phyloP scores from a whole-genome alignment of 2,113 vertebrate genomes.

The Dolichotis patagonum region DNA sequence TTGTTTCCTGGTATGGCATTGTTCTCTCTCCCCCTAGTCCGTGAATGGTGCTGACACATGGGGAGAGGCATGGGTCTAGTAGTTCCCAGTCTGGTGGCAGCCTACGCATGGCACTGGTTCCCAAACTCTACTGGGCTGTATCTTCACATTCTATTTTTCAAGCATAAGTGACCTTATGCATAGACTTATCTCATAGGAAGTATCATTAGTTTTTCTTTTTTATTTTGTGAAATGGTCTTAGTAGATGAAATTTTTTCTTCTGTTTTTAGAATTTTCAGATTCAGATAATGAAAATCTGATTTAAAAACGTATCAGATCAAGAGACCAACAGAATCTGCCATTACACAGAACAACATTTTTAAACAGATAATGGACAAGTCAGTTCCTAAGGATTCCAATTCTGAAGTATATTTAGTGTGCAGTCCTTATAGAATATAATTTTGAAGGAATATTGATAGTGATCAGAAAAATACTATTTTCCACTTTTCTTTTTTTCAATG shows the following conservation, averaged over 20 bases:
- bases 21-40: too few species aligned
- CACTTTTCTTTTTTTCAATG: constrained; percentile 25
- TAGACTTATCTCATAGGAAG: not conserved
- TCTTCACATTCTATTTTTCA: constrained; percentile 28
- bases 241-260: not conserved
- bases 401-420: not conserved
- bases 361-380: not conserved
- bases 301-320: not conserved
- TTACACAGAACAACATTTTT: not conserved
- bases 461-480: not conserved
- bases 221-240: not conserved
- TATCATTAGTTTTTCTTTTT: not conserved
- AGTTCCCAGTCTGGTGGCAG: too few species aligned
- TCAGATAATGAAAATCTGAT: not conserved
- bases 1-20: too few species aligned
- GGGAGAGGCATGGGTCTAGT: too few species aligned
- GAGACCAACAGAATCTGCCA: not conserved
- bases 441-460: not conserved
- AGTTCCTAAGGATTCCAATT: not conserved
- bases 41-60: too few species aligned
- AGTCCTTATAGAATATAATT: not conserved
- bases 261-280: not conserved
- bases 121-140: too few species aligned
- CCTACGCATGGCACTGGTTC: too few species aligned
- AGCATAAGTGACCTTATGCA: not conserved